phyloP scores from a whole-genome alignment of 2,888 invertebrate species.

The Netelia melanura region DNA sequence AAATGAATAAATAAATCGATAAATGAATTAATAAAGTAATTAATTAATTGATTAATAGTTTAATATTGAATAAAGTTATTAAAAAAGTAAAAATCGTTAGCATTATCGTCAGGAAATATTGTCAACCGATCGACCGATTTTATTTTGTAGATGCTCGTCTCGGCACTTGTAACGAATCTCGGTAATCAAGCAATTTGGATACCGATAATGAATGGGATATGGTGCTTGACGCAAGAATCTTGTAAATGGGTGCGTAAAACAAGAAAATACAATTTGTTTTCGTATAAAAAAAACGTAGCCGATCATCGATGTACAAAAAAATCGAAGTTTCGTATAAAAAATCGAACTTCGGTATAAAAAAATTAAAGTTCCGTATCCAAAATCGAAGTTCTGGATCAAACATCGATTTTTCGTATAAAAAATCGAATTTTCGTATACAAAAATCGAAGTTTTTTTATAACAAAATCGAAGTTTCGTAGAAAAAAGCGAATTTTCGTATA shows the following conservation, averaged over 20 bases:
- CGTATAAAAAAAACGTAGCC: no score
- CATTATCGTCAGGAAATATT: background rate
- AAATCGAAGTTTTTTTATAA: no score
- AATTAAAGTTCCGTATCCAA: no score
- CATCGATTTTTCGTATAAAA: no score
- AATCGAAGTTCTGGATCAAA: no score
- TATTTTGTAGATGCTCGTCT: constrained; percentile 79
- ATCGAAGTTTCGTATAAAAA: no score
- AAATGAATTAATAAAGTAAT: background rate
- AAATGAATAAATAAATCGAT: no score
- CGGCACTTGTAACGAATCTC: constrained; percentile 82
- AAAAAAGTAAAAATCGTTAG: background rate
- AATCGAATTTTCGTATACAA: no score
- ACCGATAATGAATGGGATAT: constrained; percentile 79
- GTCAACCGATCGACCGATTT: background rate
- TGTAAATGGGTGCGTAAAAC: constrained; percentile 78
- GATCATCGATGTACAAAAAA: no score
- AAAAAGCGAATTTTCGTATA: no score
- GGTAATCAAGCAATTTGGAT: constrained; percentile 80
- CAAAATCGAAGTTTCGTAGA: no score
- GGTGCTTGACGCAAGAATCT: constrained; percentile 81
- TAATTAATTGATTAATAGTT: background rate
- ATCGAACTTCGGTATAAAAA: no score
- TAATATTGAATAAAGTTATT: background rate
- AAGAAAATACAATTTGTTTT: background rate